phyloP scores from a whole-genome alignment of 30 jellyfish, hydroid and myxozoan species.

The Aurelia sp. region DNA sequence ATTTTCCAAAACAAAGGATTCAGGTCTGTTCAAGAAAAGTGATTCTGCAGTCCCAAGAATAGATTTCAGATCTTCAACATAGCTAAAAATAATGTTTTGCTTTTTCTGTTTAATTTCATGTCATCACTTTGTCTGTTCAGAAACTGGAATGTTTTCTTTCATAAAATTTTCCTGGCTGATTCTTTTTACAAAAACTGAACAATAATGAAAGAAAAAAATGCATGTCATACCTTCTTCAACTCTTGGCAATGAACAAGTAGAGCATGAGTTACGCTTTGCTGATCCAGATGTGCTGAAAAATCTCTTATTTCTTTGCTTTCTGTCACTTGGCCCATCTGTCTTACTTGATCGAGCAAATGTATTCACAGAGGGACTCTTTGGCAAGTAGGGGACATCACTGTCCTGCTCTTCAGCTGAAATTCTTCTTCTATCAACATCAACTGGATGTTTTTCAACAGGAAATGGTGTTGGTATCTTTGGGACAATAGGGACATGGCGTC shows the following conservation, averaged over 20 bases:
- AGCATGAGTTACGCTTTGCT: slow-evolving; percentile 66
- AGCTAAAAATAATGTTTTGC: background rate
- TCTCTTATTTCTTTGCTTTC: background rate
- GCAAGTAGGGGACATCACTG: background rate
- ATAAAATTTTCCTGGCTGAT: too few species aligned
- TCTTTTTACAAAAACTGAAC: background rate
- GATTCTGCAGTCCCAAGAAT: too few species aligned
- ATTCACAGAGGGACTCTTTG: slow-evolving; percentile 59
- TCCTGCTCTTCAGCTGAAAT: background rate
- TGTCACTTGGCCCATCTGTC: slow-evolving; percentile 8
- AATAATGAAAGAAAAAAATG: background rate
- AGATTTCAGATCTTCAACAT: too few species aligned
- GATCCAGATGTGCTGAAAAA: slow-evolving; percentile 16
- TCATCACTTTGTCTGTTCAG: background rate
- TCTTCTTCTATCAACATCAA: background rate
- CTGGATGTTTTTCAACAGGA: slow-evolving; percentile 28
- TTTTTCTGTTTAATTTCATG: background rate
- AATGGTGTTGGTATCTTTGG: slow-evolving; percentile 25
- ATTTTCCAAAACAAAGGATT: too few species aligned
- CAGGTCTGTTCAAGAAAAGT: too few species aligned
- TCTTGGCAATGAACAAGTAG: slow-evolving; percentile 83
- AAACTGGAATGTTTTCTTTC: too few species aligned
- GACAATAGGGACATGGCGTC: slow-evolving; percentile 39
- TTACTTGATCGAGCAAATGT: slow-evolving; percentile 46
- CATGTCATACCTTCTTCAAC: slow-evolving; percentile 93